A percentile compares a stretch with the other conserved stretches of the same genome.
These are phyloP conservation scores for Ichneumoninae sp. DNA, from an alignment of 2,888 invertebrate species.

Conservation along the genomic window DNA sequence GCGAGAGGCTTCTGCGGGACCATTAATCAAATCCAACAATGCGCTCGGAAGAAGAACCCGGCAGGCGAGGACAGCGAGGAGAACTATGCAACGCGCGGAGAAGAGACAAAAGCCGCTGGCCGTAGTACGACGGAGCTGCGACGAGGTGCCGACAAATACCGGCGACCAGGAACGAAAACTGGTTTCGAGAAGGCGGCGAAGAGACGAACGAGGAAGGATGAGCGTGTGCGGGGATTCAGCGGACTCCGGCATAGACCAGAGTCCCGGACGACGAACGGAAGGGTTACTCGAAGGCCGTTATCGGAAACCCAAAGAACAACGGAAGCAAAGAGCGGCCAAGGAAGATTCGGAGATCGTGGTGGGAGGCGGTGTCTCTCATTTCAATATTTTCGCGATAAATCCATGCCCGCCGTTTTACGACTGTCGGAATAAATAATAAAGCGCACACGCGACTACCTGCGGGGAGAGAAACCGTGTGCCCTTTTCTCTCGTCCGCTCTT, in stretches of 20 bases:
- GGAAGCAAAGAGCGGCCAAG: conserved; percentile 38
- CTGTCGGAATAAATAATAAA: conserved; percentile 80
- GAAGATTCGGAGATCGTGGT: conserved; percentile 1
- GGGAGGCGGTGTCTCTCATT: conserved; percentile 76
- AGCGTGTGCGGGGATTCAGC: neutral
- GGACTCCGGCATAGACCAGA: neutral
- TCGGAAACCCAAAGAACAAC: neutral
- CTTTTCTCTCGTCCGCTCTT: conserved; percentile 15
- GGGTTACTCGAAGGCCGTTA: conserved; percentile 54
- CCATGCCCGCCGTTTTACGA: conserved; percentile 79
- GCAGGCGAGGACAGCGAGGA: conserved; percentile 30
- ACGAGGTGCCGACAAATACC: conserved; percentile 56
- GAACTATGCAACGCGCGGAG: conserved; percentile 38
- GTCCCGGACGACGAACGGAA: neutral
- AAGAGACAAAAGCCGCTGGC: conserved; percentile 41
- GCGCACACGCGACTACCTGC: conserved; percentile 64
- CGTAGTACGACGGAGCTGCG: conserved; percentile 50
- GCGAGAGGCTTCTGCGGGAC: conserved; percentile 60
- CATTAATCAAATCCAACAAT: conserved; percentile 68
- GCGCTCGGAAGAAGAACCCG: conserved; percentile 39
- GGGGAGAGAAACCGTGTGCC: conserved; percentile 59
- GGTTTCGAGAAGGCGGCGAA: conserved; percentile 69
- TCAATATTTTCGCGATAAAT: conserved; percentile 83
- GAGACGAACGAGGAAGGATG: conserved; percentile 24
- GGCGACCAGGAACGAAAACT: conserved; percentile 69